A percentile compares a stretch with the other conserved stretches of the same genome.
These are phyloP conservation scores for Drosophila nigricruria DNA, from an alignment of 2,888 invertebrate species.

Conservation along the genomic window DNA sequence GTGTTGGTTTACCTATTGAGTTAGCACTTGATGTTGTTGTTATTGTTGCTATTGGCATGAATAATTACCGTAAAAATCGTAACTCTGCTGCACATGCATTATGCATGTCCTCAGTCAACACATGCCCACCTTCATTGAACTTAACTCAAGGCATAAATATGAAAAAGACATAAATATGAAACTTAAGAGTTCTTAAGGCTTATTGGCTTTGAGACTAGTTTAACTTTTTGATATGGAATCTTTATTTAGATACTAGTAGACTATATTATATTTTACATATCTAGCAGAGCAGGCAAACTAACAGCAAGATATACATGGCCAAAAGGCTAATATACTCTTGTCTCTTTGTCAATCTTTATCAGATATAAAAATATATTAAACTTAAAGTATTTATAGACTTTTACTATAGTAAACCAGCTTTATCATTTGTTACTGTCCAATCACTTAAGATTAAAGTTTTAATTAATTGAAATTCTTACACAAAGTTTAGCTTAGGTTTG, in stretches of 20 bases:
- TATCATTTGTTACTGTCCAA: no score
- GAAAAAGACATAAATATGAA: slow-evolving; percentile 5
- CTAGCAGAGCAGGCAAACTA: no score
- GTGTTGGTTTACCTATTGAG: slow-evolving; percentile 59
- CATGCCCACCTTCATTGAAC: slow-evolving; percentile 13
- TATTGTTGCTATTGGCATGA: slow-evolving; percentile 52
- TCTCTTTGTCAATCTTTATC: no score
- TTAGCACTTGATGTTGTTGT: slow-evolving; percentile 45
- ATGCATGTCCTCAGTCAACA: slow-evolving; percentile 45
- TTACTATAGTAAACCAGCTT: background rate
- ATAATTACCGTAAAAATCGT: slow-evolving; percentile 71
- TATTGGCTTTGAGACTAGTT: background rate
- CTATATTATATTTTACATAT: background rate
- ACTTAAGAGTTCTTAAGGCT: no score
- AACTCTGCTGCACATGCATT: slow-evolving; percentile 44
- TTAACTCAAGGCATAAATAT: slow-evolving; percentile 9
- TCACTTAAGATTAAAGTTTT: no score
- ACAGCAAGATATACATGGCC: no score
- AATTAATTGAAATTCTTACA: no score
- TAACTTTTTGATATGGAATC: background rate
- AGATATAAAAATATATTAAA: background rate
- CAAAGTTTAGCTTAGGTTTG: background rate
- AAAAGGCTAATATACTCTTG: no score
- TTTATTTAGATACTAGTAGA: no score
- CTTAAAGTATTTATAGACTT: background rate